phyloP scores from a whole-genome alignment of 1,140 invertebrate genomes.

The Leptinotarsa defecta region DNA sequence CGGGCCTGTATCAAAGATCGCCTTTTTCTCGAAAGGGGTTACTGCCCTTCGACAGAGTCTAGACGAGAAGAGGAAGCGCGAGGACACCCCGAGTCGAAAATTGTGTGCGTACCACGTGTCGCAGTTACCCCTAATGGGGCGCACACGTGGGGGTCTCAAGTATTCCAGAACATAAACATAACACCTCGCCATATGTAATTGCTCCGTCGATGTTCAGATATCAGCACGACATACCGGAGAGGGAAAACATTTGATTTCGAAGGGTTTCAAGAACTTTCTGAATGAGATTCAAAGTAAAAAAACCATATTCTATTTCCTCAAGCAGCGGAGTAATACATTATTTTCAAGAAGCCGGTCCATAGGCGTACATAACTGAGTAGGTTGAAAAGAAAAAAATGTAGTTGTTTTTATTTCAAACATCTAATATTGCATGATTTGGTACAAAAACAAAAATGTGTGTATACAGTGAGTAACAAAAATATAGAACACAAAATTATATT shows the following conservation, averaged over 20 bases:
- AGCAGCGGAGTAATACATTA: too few relatives aligned
- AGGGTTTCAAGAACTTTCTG: too few relatives aligned
- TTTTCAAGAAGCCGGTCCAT: too few relatives aligned
- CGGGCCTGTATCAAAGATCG: background rate
- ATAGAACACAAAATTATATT: too few relatives aligned
- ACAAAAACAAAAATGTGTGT: too few relatives aligned
- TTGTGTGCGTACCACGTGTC: constrained; percentile 24
- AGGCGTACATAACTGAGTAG: too few relatives aligned
- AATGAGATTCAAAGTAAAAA: too few relatives aligned
- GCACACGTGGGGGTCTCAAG: constrained; percentile 18
- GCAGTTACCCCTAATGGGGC: constrained; percentile 18
- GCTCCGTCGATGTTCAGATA: constrained; percentile 5
- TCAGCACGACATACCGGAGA: background rate
- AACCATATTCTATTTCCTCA: too few relatives aligned
- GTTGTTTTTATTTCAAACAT: too few relatives aligned
- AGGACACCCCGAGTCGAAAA: constrained; percentile 15
- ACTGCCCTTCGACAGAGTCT: constrained; percentile 24
- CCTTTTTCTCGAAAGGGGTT: constrained; percentile 1
- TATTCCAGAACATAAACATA: constrained; percentile 4
- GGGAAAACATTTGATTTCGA: background rate
- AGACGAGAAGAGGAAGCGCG: constrained; percentile 21
- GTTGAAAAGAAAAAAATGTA: too few relatives aligned
- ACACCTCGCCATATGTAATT: constrained; percentile 15
- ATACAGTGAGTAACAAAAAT: too few relatives aligned
- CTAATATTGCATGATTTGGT: too few relatives aligned